These are phyloP conservation scores for Aphelenchoides besseyi DNA, from an alignment of 1,140 invertebrate genomes.

Conservation along the genomic window DNA sequence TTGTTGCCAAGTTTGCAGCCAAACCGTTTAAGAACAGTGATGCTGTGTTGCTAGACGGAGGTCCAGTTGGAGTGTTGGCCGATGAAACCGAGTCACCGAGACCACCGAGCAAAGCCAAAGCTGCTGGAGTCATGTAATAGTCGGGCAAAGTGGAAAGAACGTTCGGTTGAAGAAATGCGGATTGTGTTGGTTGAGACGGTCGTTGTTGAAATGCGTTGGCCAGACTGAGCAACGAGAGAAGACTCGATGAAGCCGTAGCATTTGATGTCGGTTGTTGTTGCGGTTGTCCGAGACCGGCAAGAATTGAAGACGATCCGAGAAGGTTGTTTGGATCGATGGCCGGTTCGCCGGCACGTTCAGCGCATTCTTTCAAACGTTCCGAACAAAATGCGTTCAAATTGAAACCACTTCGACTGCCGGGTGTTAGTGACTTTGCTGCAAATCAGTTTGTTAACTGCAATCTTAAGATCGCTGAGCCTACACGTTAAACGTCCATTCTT, in stretches of 20 bases:
- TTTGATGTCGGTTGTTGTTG: constrained; percentile 8
- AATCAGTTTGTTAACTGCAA: constrained; percentile 4
- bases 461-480: constrained; percentile 8
- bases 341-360: constrained; percentile 49
- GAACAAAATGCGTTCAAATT: constrained; percentile 59
- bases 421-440: constrained; percentile 28
- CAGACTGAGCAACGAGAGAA: constrained; percentile 22
- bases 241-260: background rate
- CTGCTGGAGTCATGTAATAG: constrained; percentile 54
- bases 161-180: constrained; percentile 53
- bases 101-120: constrained; percentile 36
- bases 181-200: constrained; percentile 22
- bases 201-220: constrained; percentile 41
- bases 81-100: background rate
- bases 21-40: constrained; percentile 33
- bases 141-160: constrained; percentile 57
- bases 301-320: constrained; percentile 24
- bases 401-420: constrained; percentile 41
- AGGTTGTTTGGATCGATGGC: constrained; percentile 29
- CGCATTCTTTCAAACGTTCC: constrained; percentile 60
- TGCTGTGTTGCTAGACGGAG: constrained; percentile 12
- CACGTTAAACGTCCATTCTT: background rate
- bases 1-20: constrained; percentile 28
- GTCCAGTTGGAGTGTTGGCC: constrained; percentile 30
- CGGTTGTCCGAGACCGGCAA: constrained; percentile 15